phyloP scores from a whole-genome alignment of 1,140 invertebrate species.

The Adoxophyes honmai region DNA sequence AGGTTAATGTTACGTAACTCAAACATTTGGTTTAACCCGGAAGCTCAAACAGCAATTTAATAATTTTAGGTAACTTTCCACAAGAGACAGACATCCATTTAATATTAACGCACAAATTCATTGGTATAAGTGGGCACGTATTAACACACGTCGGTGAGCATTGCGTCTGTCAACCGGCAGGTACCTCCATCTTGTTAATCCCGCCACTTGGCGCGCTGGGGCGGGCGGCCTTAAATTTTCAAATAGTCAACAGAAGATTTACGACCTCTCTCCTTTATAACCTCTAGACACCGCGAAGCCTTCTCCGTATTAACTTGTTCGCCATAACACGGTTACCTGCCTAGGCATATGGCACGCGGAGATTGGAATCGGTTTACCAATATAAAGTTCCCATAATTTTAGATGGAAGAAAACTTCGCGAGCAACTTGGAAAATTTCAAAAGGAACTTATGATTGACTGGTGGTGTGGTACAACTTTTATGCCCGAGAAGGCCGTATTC shows the following conservation, averaged over 20 bases:
- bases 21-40: no score
- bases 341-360: neutral
- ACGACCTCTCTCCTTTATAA: neutral
- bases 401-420: neutral
- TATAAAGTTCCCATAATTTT: conserved; percentile 1
- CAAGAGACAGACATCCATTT: conserved; percentile 10
- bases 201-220: neutral
- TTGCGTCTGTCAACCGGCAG: neutral
- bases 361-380: conserved; percentile 8
- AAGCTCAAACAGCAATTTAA: no score
- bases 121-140: conserved; percentile 2
- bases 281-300: conserved; percentile 3
- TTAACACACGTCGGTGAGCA: neutral
- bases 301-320: conserved; percentile 1
- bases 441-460: conserved; percentile 7
- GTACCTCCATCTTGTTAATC: neutral
- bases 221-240: conserved; percentile 1
- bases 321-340: conserved; percentile 1
- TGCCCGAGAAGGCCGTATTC: no score
- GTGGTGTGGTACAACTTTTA: neutral
- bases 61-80: neutral
- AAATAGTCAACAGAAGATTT: conserved; percentile 11
- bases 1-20: no score
- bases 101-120: conserved; percentile 8
- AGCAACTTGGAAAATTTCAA: neutral